These are phyloP conservation scores for Papilio polyxenes DNA, from an alignment of 1,140 invertebrate genomes.

Conservation along the genomic window DNA sequence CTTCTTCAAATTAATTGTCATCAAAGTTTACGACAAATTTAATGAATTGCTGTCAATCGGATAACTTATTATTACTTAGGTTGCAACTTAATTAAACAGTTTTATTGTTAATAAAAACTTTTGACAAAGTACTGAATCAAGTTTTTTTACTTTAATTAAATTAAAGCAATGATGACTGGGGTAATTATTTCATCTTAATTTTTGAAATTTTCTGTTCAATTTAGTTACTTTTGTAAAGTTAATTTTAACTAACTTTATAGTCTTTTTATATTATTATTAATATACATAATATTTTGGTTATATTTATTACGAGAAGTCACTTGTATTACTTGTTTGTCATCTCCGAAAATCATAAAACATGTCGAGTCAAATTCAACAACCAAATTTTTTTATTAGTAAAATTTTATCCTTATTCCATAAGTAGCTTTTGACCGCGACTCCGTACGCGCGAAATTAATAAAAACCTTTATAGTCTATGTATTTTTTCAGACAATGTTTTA, in stretches of 20 bases:
- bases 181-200: neutral
- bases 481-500: too few relatives aligned
- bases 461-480: too few relatives aligned
- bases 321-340: neutral
- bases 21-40: constrained; percentile 18
- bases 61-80: neutral
- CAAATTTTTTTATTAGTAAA: too few relatives aligned
- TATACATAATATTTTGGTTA: neutral
- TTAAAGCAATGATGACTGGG: neutral
- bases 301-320: neutral
- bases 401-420: too few relatives aligned
- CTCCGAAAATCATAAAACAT: too few relatives aligned
- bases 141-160: neutral
- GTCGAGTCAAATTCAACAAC: too few relatives aligned
- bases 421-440: too few relatives aligned
- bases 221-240: neutral
- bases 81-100: constrained; percentile 21
- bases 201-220: neutral
- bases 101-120: constrained; percentile 12
- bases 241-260: neutral
- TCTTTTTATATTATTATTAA: neutral
- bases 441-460: too few relatives aligned
- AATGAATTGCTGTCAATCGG: neutral
- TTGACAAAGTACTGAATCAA: neutral
- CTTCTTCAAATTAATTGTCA: constrained; percentile 13